Percentiles rank a stretch among this genome's conserved stretches.
phyloP scores from a whole-genome alignment of 2,888 invertebrate species.

The Synanthedon tipuliformis region DNA sequence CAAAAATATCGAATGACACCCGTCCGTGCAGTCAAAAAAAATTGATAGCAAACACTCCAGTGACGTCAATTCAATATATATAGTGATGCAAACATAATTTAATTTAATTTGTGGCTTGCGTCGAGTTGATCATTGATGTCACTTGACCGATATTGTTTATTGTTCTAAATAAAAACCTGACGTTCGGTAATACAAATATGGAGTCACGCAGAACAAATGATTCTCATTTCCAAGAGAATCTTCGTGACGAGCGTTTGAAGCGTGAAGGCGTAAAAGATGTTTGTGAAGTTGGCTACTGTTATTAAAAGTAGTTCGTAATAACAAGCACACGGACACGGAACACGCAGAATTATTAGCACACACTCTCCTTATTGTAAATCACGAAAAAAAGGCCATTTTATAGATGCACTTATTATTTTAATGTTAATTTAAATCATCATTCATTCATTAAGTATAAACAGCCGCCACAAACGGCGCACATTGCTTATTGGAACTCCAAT shows the following conservation, averaged over 20 bases:
- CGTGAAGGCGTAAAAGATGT: conserved; percentile 13
- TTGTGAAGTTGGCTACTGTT: not conserved
- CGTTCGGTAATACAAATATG: conserved; percentile 9
- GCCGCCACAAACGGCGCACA: too few species aligned
- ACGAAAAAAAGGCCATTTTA: too few species aligned
- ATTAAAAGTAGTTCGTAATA: not conserved
- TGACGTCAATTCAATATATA: conserved; percentile 5
- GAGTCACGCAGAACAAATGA: conserved; percentile 39
- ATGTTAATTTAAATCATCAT: too few species aligned
- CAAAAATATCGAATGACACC: conserved; percentile 2
- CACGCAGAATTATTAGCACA: too few species aligned
- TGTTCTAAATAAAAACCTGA: conserved; percentile 25
- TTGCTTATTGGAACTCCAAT: too few species aligned
- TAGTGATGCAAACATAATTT: conserved; percentile 18
- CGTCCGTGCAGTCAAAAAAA: not conserved
- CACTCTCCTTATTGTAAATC: too few species aligned
- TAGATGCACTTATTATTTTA: too few species aligned
- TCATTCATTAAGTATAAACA: too few species aligned
- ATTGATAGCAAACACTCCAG: conserved; percentile 3
- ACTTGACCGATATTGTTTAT: conserved; percentile 22
- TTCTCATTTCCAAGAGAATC: conserved; percentile 20
- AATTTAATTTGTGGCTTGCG: conserved; percentile 10
- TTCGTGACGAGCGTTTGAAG: conserved; percentile 19
- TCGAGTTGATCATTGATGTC: conserved; percentile 6
- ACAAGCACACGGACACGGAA: too few species aligned